Base-by-base conservation (phyloP, 1,140 invertebrate genomes). In the Lepidurus packardi region DNA sequence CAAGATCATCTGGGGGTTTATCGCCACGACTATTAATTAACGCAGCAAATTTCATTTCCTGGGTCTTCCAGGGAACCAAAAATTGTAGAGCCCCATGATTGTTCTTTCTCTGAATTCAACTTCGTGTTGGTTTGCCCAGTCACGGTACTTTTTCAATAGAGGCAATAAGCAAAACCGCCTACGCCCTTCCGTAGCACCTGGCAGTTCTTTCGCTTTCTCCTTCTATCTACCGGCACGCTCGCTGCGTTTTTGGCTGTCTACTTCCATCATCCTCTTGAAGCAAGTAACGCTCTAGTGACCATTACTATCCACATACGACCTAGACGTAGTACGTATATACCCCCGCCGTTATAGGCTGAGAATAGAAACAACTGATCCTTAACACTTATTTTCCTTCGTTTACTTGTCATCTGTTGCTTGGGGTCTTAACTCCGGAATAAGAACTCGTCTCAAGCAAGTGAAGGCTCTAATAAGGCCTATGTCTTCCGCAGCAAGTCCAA, bases 171-270 rank as follows among this genome's bases (percentile, higher is more conserved):
- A 65, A 65, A 21, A 34, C 16, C 13, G 53, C 53, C 53, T 65
- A 65, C 53, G 53, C 53, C 53, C 53, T 65, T 65, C 53, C 53
- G 53, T 21, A 65, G 53, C 53, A 65, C 53, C 53, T 65, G 53
- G 53, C 16, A 65, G 53, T 65, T 34, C 34, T 34, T 34, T 34
- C 34, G 3, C 34, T 34, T 4, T 34, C 53, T 21, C 21, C 53
- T n/a, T 65, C 53, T 9, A 13, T 65, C 34, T n/a, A 65, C 16
- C 53, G 8, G 53, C 53, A 65, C 53, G 53, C 53, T 65, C 21
- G 13, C 53, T 65, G 53, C 53, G 9, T 65, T 16, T 16, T 7
- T 7, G 8, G 53, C n/a, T 16, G 53, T 65, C 53, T 65, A 13
- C 53, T 65, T 16, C 53, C 13, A 16, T 65, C 53, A 65, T 65